Conservation (phyloP, 2,797 vertebrate genomes). For the Acanthurus leucopareius region DNA sequence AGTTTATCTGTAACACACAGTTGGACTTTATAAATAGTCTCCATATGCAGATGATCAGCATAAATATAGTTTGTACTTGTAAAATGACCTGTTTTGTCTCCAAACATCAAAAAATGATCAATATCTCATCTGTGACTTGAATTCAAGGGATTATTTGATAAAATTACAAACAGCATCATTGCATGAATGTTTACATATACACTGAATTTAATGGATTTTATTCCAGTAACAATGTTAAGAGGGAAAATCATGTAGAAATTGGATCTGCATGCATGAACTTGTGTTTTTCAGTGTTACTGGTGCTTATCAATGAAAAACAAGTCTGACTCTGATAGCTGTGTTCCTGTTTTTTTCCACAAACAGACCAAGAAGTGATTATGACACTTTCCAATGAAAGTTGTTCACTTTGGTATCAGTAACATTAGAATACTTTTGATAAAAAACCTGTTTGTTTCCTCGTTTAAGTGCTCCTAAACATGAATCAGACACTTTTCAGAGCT, state of each 20-base stretch:
- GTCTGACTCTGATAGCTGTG: background rate
- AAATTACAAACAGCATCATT: background rate
- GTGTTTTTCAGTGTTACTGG: background rate
- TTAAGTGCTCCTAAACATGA: background rate
- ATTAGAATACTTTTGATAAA: background rate
- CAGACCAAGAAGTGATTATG: background rate
- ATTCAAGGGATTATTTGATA: background rate
- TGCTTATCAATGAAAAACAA: background rate
- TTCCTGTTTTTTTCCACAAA: background rate
- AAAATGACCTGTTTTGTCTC: background rate
- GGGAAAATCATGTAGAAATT: background rate
- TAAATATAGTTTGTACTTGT: rapidly evolving
- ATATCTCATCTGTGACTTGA: background rate
- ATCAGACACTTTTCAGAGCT: background rate
- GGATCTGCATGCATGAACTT: background rate
- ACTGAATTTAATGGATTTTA: background rate
- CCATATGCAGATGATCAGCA: background rate
- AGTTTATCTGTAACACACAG: background rate
- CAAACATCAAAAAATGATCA: background rate
- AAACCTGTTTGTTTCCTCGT: no score
- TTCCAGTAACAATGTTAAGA: background rate
- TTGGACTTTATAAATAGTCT: background rate
- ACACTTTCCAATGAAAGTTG: background rate
- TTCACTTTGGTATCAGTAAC: background rate
- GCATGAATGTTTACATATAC: background rate